Conservation (phyloP, 2,888 invertebrate species). For the Acanthoscelides obtectus region DNA sequence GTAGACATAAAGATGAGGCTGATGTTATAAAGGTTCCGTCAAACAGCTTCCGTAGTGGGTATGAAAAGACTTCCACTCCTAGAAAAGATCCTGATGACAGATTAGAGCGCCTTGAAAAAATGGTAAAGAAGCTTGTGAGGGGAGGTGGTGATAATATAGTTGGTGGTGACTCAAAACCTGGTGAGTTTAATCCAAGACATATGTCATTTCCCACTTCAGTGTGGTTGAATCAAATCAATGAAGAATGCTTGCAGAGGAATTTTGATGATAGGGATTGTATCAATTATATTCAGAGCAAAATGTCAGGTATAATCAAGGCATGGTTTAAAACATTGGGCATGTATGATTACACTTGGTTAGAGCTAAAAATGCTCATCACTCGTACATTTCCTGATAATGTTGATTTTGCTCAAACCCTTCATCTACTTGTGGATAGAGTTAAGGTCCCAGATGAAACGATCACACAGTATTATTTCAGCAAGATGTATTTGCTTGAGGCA, state of each 20-base stretch:
- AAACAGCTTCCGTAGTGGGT: conserved; percentile 7
- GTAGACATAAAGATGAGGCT: background rate
- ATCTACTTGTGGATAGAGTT: conserved; percentile 25
- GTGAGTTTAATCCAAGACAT: conserved; percentile 25
- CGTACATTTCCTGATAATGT: conserved; percentile 33
- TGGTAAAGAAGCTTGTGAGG: conserved; percentile 29
- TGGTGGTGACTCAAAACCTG: conserved; percentile 3
- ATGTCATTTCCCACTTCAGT: conserved; percentile 30
- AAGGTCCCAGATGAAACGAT: conserved; percentile 30
- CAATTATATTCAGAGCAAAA: conserved; percentile 27
- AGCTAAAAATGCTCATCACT: conserved; percentile 31
- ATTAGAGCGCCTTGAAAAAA: conserved; percentile 30
- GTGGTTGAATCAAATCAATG: conserved; percentile 34
- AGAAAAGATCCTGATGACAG: conserved; percentile 16
- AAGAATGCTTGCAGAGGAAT: conserved; percentile 26
- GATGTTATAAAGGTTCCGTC: conserved; percentile 1
- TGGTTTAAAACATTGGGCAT: conserved; percentile 32
- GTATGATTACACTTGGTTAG: conserved; percentile 34
- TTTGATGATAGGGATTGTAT: conserved; percentile 30
- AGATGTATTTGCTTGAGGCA: conserved; percentile 33
- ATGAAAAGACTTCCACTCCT: conserved; percentile 18
- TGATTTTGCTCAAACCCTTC: conserved; percentile 31
- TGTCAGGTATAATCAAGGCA: conserved; percentile 34
- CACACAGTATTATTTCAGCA: conserved; percentile 34
- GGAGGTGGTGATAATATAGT: background rate